A percentile compares a stretch with the other conserved stretches of the same genome.
These are phyloP conservation scores for Scleropages formosus DNA, from an alignment of 2,797 vertebrate species.

Conservation along the genomic window DNA sequence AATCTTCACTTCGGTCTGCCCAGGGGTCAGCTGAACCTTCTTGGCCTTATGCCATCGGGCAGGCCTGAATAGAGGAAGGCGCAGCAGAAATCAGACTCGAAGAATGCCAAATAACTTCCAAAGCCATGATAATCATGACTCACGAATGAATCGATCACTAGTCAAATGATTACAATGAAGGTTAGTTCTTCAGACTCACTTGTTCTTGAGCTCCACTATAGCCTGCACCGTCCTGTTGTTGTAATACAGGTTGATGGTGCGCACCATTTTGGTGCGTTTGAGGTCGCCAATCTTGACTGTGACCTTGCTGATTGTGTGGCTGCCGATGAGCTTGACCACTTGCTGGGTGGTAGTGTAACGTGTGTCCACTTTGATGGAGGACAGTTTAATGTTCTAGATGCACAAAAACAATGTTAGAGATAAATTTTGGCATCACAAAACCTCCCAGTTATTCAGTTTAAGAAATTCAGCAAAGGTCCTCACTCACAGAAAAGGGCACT, in stretches of 20 bases:
- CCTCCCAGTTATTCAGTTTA: not conserved
- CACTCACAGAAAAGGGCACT: constrained; percentile 94
- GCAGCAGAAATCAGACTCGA: not conserved
- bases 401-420: not conserved
- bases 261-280: constrained; percentile 98
- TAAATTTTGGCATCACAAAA: not conserved
- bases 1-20: constrained; percentile 97
- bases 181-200: constrained; percentile 67
- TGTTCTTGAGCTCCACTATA: constrained; percentile 97
- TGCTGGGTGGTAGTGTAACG: constrained; percentile 99
- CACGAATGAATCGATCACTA: not conserved
- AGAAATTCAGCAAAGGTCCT: not conserved
- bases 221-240: constrained; percentile 98
- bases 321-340: constrained; percentile 96
- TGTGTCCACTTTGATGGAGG: constrained; percentile 98
- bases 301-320: constrained; percentile 98
- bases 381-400: constrained; percentile 93
- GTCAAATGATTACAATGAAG: not conserved
- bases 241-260: constrained; percentile 96
- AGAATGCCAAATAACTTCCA: not conserved
- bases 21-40: constrained; percentile 92
- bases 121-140: not conserved
- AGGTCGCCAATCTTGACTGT: constrained; percentile 97
- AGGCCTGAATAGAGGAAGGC: constrained; percentile 78
- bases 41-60: constrained; percentile 99